phyloP scores from a whole-genome alignment of 2,113 vertebrate species.

The Dipodomys stephensi region DNA sequence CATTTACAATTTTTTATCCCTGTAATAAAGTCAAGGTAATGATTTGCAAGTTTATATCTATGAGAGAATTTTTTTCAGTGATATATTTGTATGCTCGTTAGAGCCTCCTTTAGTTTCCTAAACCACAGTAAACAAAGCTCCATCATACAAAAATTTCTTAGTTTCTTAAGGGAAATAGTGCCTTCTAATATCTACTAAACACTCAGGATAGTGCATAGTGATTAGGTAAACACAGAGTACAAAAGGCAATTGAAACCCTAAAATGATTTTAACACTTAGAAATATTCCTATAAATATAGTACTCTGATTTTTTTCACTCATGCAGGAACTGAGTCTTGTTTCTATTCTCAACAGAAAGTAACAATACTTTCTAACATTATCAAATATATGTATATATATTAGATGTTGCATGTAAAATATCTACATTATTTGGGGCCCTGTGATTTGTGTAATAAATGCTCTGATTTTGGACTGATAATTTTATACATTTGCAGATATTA shows the following conservation, averaged over 20 bases:
- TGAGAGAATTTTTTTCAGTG: too few species aligned
- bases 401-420: neutral
- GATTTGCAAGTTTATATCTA: too few species aligned
- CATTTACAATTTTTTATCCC: neutral
- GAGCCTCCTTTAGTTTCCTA: neutral
- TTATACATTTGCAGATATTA: neutral
- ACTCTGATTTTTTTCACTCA: neutral
- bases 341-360: conserved; percentile 13
- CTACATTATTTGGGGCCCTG: neutral
- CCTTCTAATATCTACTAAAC: neutral
- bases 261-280: neutral
- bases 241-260: neutral
- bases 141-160: neutral
- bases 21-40: neutral
- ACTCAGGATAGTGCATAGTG: neutral
- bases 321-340: neutral
- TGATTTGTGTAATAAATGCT: neutral
- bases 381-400: neutral
- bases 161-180: neutral
- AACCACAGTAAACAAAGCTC: neutral
- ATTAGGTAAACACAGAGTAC: neutral
- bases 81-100: too few species aligned
- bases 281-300: neutral
- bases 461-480: neutral
- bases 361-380: neutral